Evolutionary conservation across 2,888 invertebrate species (phyloP), one percentile per base, ranked within the genome.

Genomic region (Holacanthella duospinosa): DNA sequence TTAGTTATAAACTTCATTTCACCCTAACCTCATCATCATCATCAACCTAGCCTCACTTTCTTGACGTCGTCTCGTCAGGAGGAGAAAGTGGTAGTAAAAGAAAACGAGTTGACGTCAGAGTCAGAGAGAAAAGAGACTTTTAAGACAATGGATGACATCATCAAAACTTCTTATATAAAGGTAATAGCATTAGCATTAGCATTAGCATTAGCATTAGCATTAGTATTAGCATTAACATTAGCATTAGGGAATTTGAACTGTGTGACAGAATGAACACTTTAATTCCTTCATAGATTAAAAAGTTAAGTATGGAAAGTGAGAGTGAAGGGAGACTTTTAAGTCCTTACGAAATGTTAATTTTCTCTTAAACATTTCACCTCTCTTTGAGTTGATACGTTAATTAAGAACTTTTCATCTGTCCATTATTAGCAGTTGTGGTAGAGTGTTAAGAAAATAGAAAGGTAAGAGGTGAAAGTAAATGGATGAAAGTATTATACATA

Each of bases 401-500:
- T 48, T 48, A 48, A 48, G 48, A 48, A 48, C 19, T n/a, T 48
- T 21, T n/a, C 16, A 21, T 9, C 19, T 21, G 21, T n/a, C 48
- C 21, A 48, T 48, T 48, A 48, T 48, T 48, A 48, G 48, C 48
- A 48, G 48, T 48, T n/a, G n/a, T 48, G 48, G 36, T 36, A 16
- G 36, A 16, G 6, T 36, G 36, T 36, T 36, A 36, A 36, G 36
- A 36, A 36, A 36, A 6, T 6, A 36, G 36, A 16, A 36, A 6
- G 36, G 36, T 6, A 16, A 36, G 16, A 36, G 36, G 36, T 36
- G 36, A 36, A 36, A 36, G 36, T 36, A n/a, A 36, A 36, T 36
- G 36, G 36, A 16, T 36, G 36, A 36, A 16, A 36, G 36, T 36
- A 16, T 12, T 16, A n/a, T n/a, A n/a, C 36, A 36, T 36, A 36